These are phyloP conservation scores for Pangasianodon gigas DNA, from an alignment of 2,113 vertebrate species.

Conservation along the genomic window DNA sequence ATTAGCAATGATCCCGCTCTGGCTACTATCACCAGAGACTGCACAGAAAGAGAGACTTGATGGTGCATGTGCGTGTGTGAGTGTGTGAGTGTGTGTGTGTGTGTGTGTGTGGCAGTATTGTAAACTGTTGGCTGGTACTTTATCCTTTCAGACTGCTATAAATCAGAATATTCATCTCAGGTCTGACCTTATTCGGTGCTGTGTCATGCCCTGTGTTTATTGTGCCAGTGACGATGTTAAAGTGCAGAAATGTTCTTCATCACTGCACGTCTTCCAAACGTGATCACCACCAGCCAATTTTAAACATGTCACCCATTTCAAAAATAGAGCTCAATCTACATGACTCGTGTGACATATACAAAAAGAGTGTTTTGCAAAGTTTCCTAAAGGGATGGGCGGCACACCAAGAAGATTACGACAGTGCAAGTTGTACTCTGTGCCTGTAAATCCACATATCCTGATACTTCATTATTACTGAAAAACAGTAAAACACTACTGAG, in stretches of 20 bases:
- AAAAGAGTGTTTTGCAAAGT: not conserved
- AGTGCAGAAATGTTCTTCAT: slow-evolving; percentile 12
- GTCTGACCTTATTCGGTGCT: slow-evolving; percentile 43
- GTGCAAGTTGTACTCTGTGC: not conserved
- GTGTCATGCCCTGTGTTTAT: slow-evolving; percentile 26
- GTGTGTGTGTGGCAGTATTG: slow-evolving; percentile 25
- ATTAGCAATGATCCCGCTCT: slow-evolving; percentile 69
- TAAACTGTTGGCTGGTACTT: slow-evolving; percentile 38
- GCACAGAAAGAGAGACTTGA: slow-evolving; percentile 51
- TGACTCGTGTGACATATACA: too few relatives aligned
- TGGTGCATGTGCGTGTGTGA: slow-evolving; percentile 56
- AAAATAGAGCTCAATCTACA: not conserved
- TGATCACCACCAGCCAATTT: not conserved
- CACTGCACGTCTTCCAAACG: not conserved
- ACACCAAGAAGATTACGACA: not conserved
- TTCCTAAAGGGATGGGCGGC: not conserved
- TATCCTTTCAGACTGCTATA: slow-evolving; percentile 21
- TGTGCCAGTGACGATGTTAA: slow-evolving; percentile 6
- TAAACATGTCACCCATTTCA: not conserved
- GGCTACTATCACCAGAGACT: slow-evolving; percentile 59
- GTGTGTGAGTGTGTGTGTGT: slow-evolving; percentile 19
- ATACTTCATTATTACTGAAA: not conserved
- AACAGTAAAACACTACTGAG: not conserved
- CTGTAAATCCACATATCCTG: not conserved
- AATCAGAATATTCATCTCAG: slow-evolving; percentile 42